Evolutionary conservation across 2,888 invertebrate genomes (phyloP), one percentile per base, ranked within the genome.

Genomic region (Oligia fasciuncula): DNA sequence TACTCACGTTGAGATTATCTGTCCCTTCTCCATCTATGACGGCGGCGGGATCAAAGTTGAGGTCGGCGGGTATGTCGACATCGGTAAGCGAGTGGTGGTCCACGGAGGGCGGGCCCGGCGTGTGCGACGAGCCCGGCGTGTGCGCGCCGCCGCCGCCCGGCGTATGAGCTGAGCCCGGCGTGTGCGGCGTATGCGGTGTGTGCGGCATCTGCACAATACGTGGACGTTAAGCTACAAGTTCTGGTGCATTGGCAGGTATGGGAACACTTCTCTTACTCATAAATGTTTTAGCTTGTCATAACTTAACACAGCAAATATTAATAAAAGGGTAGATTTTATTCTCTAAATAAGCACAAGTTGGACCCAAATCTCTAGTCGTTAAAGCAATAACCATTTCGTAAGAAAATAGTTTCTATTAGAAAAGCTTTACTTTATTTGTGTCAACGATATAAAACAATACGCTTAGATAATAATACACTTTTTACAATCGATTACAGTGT

Each of bases 11-110:
- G 90, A 99, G 97, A 88, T 98, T 98, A 96, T 99, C 99, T 93
- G 98, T 98, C 88, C 98, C 98, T 95, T 99, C 99, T 79, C 99
- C 99, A 91, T 99, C 99, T 91, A 99, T 99, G 90, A 99, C 98
- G 86, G 99, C 98, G 87, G 99, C 98, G 63, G 99, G 99, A 96
- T 99, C 99, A 94, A 99, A 99, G 96, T 98, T 98, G 92, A 99
- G 97, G 95, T 99, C 99, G 76, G 98, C 98, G 85, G 98, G 98
- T 91, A 98, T 98, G 95, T 98, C 98, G 88, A 98, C 98, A 89
- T 98, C 97, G 78, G 97, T 97, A 80, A 97, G 93, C 63, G 97
- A 97, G 89, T 97, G 97, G 87, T 98, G 97, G 78, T 98, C 98
- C 68, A 98, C 98, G 68, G 98, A 98, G 19, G 98, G 98, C 63